Percentiles rank a stretch among this genome's conserved stretches.
These are phyloP conservation scores for Dallia pectoralis DNA, from an alignment of 2,797 vertebrate species.

Conservation along the genomic window DNA sequence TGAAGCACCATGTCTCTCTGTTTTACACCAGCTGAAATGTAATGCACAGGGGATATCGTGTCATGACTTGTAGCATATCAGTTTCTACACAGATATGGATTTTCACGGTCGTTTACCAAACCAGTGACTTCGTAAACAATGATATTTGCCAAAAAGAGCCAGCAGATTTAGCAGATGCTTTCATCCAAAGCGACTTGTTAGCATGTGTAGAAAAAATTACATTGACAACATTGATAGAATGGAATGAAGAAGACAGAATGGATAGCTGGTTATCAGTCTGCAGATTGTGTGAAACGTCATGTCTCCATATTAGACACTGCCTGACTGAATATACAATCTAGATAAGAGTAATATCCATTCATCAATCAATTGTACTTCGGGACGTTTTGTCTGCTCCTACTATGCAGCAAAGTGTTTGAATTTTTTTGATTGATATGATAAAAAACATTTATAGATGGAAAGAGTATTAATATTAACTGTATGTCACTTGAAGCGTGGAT, in stretches of 20 bases:
- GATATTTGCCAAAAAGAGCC: not conserved
- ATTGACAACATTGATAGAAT: conserved; percentile 1
- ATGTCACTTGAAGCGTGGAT: conserved; percentile 17
- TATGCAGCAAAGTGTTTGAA: not conserved
- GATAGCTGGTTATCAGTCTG: not conserved
- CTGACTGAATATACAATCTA: not conserved
- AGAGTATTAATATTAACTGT: conserved; percentile 7
- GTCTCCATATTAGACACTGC: not conserved
- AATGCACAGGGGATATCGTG: not conserved
- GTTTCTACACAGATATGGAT: not conserved
- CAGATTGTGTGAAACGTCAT: not conserved
- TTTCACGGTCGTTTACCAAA: not conserved
- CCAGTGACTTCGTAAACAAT: not conserved
- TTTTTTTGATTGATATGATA: too few relatives aligned
- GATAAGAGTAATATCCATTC: not conserved
- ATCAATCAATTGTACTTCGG: conserved; percentile 1
- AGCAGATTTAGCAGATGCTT: not conserved
- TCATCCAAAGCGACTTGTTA: too few relatives aligned
- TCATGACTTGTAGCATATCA: conserved; percentile 15
- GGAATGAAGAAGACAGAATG: not conserved
- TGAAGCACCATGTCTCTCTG: not conserved
- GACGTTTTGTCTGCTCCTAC: conserved; percentile 5
- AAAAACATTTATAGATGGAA: conserved; percentile 26
- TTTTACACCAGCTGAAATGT: too few relatives aligned
- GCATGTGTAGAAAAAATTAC: not conserved